These are phyloP conservation scores for Cephalophus harveyi DNA, from an alignment of 2,113 vertebrate species.

Conservation along the genomic window DNA sequence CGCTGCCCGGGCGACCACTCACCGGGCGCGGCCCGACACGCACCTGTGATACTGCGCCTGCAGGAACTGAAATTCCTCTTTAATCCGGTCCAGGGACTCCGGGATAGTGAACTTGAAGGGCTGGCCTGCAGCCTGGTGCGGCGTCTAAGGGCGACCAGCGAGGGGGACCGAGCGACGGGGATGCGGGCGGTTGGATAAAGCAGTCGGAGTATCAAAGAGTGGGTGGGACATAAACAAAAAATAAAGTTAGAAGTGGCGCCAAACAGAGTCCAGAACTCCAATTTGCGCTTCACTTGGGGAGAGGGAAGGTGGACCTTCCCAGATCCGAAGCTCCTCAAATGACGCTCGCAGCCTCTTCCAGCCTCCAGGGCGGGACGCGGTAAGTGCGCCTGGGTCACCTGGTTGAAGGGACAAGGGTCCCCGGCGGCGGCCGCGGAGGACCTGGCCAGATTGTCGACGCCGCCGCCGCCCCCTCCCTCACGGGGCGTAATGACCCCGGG, in stretches of 20 bases:
- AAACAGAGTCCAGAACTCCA: background rate
- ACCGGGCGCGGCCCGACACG: slow-evolving; percentile 5
- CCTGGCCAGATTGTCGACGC: fast-evolving
- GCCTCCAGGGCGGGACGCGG: background rate
- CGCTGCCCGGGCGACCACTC: background rate
- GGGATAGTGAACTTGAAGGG: slow-evolving; percentile 96
- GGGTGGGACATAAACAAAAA: background rate
- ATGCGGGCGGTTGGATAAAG: background rate
- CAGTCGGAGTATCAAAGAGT: background rate
- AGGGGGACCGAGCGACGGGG: background rate
- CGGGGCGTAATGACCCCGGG: background rate
- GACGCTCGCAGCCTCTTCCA: background rate
- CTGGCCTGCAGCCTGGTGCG: slow-evolving; percentile 93
- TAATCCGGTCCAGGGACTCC: slow-evolving; percentile 95
- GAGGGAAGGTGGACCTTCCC: background rate
- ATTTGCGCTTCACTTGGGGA: background rate
- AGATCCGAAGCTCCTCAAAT: background rate
- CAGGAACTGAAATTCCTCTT: slow-evolving; percentile 96
- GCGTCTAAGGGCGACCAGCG: slow-evolving; percentile 80
- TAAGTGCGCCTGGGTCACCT: background rate
- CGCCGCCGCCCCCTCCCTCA: background rate
- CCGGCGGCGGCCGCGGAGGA: background rate
- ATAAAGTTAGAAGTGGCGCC: slow-evolving; percentile 35
- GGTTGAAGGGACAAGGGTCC: background rate
- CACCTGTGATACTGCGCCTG: slow-evolving; percentile 98